Evolutionary conservation across 2,888 invertebrate species (phyloP).

Genomic region (Tetrapedia diversipes): DNA sequence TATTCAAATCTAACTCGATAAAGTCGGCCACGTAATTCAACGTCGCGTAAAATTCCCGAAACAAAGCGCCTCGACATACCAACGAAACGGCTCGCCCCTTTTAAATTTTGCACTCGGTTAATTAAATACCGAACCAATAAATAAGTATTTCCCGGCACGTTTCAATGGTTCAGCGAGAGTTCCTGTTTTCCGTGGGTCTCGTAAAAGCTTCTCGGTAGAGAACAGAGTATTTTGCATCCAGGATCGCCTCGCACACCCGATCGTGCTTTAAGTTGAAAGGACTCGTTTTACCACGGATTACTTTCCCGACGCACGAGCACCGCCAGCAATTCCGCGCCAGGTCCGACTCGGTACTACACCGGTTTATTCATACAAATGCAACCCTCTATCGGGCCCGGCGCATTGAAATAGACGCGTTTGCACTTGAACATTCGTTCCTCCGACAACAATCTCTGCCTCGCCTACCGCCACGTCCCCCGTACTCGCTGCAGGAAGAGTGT

Average conservation of each 20-base stretch:
- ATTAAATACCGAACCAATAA: constrained; percentile 33
- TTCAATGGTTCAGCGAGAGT: neutral
- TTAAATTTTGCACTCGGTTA: neutral
- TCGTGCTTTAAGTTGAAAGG: constrained; percentile 48
- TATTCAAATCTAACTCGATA: too few species aligned
- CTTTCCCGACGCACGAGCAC: constrained; percentile 18
- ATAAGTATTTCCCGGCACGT: constrained; percentile 49
- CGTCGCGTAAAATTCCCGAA: too few species aligned
- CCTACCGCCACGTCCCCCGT: too few species aligned
- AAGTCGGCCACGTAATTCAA: too few species aligned
- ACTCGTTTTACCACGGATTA: constrained; percentile 29
- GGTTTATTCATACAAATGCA: constrained; percentile 20
- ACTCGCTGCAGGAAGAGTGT: constrained; percentile 7
- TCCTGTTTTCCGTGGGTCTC: neutral
- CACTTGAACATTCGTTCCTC: constrained; percentile 25
- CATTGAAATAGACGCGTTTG: constrained; percentile 21
- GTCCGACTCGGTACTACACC: neutral
- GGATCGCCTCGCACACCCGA: constrained; percentile 25
- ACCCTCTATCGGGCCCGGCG: neutral
- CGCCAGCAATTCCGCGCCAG: constrained; percentile 8
- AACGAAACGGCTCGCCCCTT: neutral
- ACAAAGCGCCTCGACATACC: too few species aligned
- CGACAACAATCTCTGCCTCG: constrained; percentile 13
- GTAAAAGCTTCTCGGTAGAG: constrained; percentile 28
- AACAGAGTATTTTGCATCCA: constrained; percentile 38